phyloP scores from a whole-genome alignment of 2,113 vertebrate genomes.

The Desmodus rotundus region DNA sequence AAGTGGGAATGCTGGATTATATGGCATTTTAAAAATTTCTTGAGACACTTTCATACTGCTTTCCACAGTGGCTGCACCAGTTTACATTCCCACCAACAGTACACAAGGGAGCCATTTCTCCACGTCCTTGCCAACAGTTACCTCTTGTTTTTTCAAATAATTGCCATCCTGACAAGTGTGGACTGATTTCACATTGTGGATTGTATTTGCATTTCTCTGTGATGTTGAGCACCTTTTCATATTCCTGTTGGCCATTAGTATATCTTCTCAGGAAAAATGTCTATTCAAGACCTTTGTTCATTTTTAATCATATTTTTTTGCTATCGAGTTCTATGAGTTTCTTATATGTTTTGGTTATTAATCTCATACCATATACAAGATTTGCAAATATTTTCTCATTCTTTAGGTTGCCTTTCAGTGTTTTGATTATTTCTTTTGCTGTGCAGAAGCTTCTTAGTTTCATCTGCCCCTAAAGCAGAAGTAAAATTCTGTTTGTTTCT shows the following conservation, averaged over 20 bases:
- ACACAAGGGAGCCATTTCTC: neutral
- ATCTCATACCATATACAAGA: neutral
- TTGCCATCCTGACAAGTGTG: neutral
- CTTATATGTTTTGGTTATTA: neutral
- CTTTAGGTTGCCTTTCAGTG: neutral
- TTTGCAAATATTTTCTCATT: neutral
- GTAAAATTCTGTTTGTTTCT: neutral
- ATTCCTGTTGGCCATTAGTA: neutral
- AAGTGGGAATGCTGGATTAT: neutral
- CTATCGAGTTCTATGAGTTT: neutral
- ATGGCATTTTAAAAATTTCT: neutral
- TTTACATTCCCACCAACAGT: neutral
- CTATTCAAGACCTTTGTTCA: neutral
- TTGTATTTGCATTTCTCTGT: neutral
- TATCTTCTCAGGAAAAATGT: neutral
- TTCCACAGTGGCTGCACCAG: neutral
- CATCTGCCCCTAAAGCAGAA: neutral
- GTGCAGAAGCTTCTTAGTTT: neutral
- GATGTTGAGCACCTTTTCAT: neutral
- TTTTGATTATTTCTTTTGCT: neutral
- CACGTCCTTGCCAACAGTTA: neutral
- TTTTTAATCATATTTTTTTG: neutral
- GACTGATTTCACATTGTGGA: neutral
- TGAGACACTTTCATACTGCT: neutral
- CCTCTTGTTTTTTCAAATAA: neutral